Percentiles rank a stretch among this genome's conserved stretches.
Conservation (phyloP, 2,797 vertebrate genomes). For the Atherinosoma microstoma region DNA sequence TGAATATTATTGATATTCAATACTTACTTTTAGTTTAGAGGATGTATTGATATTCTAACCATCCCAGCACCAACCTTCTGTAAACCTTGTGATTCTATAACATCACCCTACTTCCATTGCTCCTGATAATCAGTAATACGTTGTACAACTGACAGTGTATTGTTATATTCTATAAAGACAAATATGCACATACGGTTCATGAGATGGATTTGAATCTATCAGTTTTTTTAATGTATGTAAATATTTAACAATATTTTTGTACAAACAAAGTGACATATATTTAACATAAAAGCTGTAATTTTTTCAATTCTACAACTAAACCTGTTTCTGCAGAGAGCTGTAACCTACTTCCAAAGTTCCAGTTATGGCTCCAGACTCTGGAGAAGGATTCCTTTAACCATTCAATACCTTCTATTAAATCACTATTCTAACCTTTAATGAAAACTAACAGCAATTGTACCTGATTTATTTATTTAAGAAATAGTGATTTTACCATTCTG, state of each 20-base stretch:
- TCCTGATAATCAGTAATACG: no score
- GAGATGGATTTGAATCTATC: no score
- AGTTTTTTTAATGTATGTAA: background rate
- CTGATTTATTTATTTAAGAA: background rate
- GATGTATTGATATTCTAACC: no score
- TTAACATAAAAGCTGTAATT: background rate
- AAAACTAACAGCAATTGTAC: background rate
- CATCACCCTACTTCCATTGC: no score
- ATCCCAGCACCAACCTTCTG: no score
- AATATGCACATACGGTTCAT: background rate
- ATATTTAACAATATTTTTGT: background rate
- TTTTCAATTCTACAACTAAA: background rate
- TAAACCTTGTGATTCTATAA: no score
- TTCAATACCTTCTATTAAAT: background rate
- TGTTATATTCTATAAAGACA: background rate
- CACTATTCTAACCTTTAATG: conserved; percentile 1
- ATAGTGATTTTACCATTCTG: background rate
- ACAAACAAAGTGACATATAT: background rate
- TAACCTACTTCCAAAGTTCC: background rate
- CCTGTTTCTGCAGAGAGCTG: background rate
- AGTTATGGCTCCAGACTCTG: background rate
- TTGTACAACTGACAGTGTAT: no score
- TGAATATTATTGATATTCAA: no score
- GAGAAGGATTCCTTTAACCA: background rate
- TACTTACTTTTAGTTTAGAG: no score